phyloP scores from a whole-genome alignment of 2,113 vertebrate species.

The Ophthalmotilapia sp. region DNA sequence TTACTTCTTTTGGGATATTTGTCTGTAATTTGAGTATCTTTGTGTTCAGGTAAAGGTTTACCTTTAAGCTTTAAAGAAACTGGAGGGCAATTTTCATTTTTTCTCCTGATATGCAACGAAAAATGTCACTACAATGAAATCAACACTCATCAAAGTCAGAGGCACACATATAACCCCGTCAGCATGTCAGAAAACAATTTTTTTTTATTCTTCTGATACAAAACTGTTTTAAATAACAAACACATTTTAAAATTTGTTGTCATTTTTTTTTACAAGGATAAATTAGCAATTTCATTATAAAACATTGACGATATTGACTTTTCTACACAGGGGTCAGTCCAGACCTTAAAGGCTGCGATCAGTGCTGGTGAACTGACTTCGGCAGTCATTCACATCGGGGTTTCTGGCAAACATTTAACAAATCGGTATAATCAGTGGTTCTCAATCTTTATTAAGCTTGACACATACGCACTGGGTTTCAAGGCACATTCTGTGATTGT shows the following conservation, averaged over 20 bases:
- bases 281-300: slow-evolving; percentile 72
- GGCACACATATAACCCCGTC: background rate
- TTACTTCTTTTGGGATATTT: background rate
- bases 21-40: background rate
- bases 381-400: slow-evolving; percentile 2
- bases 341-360: slow-evolving; percentile 41
- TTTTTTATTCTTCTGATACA: slow-evolving; percentile 76
- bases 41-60: background rate
- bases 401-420: slow-evolving; percentile 12
- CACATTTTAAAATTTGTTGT: slow-evolving; percentile 43
- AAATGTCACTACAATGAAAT: background rate
- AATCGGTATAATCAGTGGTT: slow-evolving; percentile 13
- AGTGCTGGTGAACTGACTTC: background rate
- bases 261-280: slow-evolving; percentile 73
- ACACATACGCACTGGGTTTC: background rate
- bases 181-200: slow-evolving; percentile 47
- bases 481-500: slow-evolving; percentile 20
- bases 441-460: background rate
- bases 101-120: background rate
- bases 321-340: slow-evolving; percentile 40
- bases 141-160: background rate
- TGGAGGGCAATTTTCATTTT: background rate
- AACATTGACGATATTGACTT: slow-evolving; percentile 54
- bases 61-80: background rate
- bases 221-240: slow-evolving; percentile 77